Conservation (phyloP, 2,797 vertebrate species). For the Lutjanus campechanus region DNA sequence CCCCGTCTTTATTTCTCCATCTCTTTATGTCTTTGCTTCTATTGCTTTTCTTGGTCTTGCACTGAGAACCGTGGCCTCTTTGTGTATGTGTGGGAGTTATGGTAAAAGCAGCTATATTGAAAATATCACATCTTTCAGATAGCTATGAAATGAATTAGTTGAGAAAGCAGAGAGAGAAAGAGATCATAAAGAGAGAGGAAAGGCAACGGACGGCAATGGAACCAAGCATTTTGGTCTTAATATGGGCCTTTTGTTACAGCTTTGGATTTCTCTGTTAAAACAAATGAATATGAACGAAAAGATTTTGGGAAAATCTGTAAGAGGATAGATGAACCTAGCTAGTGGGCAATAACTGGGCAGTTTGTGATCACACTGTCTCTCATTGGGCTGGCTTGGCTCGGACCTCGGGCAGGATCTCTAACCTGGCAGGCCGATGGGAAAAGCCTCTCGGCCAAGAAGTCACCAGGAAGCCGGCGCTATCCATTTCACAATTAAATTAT, state of each 20-base stretch:
- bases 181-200: neutral
- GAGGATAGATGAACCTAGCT: slow-evolving; percentile 2
- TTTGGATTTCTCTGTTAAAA: neutral
- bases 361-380: slow-evolving; percentile 36
- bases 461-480: slow-evolving; percentile 58
- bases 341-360: slow-evolving; percentile 27
- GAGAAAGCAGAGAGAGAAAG: neutral
- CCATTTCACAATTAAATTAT: slow-evolving; percentile 75
- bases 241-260: neutral
- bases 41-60: neutral
- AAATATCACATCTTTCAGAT: slow-evolving; percentile 36
- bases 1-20: neutral
- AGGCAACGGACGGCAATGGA: neutral
- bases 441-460: slow-evolving; percentile 44
- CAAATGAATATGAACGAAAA: neutral
- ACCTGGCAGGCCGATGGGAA: slow-evolving; percentile 36
- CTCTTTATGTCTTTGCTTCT: neutral
- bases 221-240: neutral
- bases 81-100: slow-evolving; percentile 30
- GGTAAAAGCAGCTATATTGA: slow-evolving; percentile 27
- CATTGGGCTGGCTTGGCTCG: slow-evolving; percentile 37
- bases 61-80: slow-evolving; percentile 16
- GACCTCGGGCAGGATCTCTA: slow-evolving; percentile 42
- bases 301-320: neutral
- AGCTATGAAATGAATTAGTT: slow-evolving; percentile 30